Evolutionary conservation across 2,888 invertebrate genomes (phyloP), one percentile per base, ranked within the genome.

Genomic region (Polia nebulosa): DNA sequence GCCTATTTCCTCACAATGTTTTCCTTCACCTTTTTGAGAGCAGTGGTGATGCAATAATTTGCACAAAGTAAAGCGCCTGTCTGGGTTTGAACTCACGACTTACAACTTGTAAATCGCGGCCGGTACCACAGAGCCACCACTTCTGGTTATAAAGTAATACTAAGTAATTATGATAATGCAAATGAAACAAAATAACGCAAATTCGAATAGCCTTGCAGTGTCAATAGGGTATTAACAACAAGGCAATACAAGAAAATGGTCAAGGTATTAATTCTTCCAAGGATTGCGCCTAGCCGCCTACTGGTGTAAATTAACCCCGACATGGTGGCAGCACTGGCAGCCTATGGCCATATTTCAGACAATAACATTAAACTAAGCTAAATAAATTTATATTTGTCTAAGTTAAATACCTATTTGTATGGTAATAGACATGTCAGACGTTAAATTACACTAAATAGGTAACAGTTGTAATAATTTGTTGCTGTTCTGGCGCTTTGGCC

Each of bases 381-480:
- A 73, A 76, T 82, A 82, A 82, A 81, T 80, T 65, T 72, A 77
- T 77, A 77, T 72, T 69, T 72, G 81, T 80, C 78, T 20, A 69
- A 71, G 60, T 69, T 64, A 76, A 81, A 72, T 67, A 71, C 58
- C 81, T 70, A 83, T 80, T 83, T 72, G 72, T 80, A 78, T 72
- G 83, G 44, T 76, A 80, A 77, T 76, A 70, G 39, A 59, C 49
- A 55, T 64, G 61, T 62, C 76, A 25, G 71, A 58, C 57, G 41
- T 59, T 80, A 80, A 77, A 80, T 61, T 59, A 64, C 27, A 36
- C 53, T 58, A 53, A 75, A 76, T 64, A 55, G 57, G 44, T 64
- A 53, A 64, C 45, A 64, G 34, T 61, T 47, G 61, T 61, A 39
- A 69, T 69, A 44, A 58, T 45, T 75, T 62, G 53, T 36, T 34